These are phyloP conservation scores for Spisula subtruncata DNA, from an alignment of 2,888 invertebrate genomes.

Conservation along the genomic window DNA sequence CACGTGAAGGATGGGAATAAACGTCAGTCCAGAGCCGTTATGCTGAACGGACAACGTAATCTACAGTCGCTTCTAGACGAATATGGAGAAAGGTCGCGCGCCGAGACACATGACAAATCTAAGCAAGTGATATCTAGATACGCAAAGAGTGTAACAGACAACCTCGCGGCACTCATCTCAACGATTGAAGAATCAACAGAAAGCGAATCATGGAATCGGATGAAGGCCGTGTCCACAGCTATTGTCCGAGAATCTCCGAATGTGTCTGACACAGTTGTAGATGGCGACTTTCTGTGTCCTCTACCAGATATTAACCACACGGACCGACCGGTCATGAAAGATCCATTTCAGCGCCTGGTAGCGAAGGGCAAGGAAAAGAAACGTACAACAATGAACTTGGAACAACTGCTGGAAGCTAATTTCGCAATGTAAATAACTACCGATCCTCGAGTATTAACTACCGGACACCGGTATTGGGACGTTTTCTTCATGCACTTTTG, in stretches of 20 bases:
- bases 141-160: constrained; percentile 71
- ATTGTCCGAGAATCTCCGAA: constrained; percentile 78
- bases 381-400: constrained; percentile 37
- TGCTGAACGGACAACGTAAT: constrained; percentile 71
- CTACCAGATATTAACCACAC: constrained; percentile 70
- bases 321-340: constrained; percentile 45
- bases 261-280: constrained; percentile 68
- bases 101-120: constrained; percentile 42
- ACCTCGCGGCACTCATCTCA: constrained; percentile 72
- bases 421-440: neutral
- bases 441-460: too few relatives aligned
- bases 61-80: constrained; percentile 67
- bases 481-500: too few relatives aligned
- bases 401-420: constrained; percentile 32
- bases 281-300: constrained; percentile 72
- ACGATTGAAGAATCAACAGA: constrained; percentile 63
- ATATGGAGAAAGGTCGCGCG: constrained; percentile 67
- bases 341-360: constrained; percentile 45
- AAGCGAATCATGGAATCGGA: constrained; percentile 75
- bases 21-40: constrained; percentile 52
- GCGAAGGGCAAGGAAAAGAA: constrained; percentile 50
- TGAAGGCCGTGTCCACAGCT: constrained; percentile 79
- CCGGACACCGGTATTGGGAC: too few relatives aligned
- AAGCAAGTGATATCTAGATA: constrained; percentile 61
- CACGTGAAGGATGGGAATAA: constrained; percentile 64